Evolutionary conservation across 2,888 invertebrate genomes (phyloP), one percentile per base, ranked within the genome.

Genomic region (Polydesmus complanatus): DNA sequence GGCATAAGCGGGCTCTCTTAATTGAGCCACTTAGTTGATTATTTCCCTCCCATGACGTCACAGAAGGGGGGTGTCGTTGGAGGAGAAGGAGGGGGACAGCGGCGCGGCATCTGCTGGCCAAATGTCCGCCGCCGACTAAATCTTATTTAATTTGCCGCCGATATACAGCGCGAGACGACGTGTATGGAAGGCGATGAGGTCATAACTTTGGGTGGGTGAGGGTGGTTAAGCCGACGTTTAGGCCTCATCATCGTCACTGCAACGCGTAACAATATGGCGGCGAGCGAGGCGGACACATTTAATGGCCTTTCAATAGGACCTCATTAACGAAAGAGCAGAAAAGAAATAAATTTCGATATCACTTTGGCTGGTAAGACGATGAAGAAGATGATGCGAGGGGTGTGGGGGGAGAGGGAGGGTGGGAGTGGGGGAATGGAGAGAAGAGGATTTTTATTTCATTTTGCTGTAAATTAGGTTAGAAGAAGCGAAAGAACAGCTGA

Each of bases 241-340:
- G 37, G 37, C 37, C 37, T 37, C 14, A 5, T 37, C 8, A 37
- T 37, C 8, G 37, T 37, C 37, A 37, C 8, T 37, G n/a, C n/a
- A n/a, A n/a, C n/a, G n/a, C 25, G 51, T 25, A 49, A 52, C 58
- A 58, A 58, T 58, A 58, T 58, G 50, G 58, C 47, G 58, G 26
- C 51, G 3, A 27, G 52, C 19, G 49, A 56, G 22, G 19, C 51
- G 51, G 26, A 26, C 22, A 48, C 27, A 58, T 51, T 58, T 58
- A 58, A 58, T 58, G 51, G 58, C 25, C 58, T 58, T 58, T 58
- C 58, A 58, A 58, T 58, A 58, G 58, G 25, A 58, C 51, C 52
- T 58, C 58, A 58, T 58, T 58, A 58, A 48, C 50, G 51, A 58
- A 58, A 58, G 52, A 58, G 58, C 52, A 22, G 52, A 22, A 58